Percentiles rank a stretch among this genome's conserved stretches.
Conservation (phyloP, 1,140 invertebrate genomes). For the Pogonomyrmex californicus region DNA sequence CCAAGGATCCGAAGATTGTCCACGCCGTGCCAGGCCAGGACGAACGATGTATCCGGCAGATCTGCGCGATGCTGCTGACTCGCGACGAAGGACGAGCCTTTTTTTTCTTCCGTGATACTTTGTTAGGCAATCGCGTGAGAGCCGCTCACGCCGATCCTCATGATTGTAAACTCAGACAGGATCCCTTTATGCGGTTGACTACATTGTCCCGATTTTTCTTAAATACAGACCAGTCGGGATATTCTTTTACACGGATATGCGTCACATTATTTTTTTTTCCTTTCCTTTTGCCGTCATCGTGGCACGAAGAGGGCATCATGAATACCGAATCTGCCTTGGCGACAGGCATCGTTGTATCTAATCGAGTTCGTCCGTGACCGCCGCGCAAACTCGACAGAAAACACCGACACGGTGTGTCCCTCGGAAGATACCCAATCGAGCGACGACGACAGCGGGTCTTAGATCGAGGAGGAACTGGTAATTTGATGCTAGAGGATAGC, state of each 20-base stretch:
- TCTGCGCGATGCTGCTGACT: neutral
- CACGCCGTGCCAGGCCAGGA: slow-evolving; percentile 68
- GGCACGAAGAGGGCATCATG: neutral
- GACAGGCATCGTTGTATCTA: neutral
- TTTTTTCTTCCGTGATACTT: slow-evolving; percentile 9
- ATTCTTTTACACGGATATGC: neutral
- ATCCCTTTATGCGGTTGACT: neutral
- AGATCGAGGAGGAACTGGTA: slow-evolving; percentile 56
- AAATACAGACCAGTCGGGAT: neutral
- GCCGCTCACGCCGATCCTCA: neutral
- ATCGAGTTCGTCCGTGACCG: neutral
- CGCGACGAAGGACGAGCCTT: slow-evolving; percentile 34
- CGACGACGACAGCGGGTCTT: slow-evolving; percentile 33
- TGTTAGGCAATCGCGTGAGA: slow-evolving; percentile 11
- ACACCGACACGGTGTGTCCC: neutral
- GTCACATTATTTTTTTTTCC: neutral
- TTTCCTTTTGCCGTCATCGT: neutral
- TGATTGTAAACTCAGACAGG: slow-evolving; percentile 34
- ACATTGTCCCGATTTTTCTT: slow-evolving; percentile 29
- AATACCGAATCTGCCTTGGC: neutral
- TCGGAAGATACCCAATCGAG: slow-evolving; percentile 38
- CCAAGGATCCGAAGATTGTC: slow-evolving; percentile 46
- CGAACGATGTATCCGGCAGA: slow-evolving; percentile 8
- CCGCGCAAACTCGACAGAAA: slow-evolving; percentile 37
- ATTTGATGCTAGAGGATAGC: slow-evolving; percentile 56